Percentiles rank a stretch among this genome's conserved stretches.
phyloP scores from a whole-genome alignment of 2,888 invertebrate species.

The Oxyteleia sp. region DNA sequence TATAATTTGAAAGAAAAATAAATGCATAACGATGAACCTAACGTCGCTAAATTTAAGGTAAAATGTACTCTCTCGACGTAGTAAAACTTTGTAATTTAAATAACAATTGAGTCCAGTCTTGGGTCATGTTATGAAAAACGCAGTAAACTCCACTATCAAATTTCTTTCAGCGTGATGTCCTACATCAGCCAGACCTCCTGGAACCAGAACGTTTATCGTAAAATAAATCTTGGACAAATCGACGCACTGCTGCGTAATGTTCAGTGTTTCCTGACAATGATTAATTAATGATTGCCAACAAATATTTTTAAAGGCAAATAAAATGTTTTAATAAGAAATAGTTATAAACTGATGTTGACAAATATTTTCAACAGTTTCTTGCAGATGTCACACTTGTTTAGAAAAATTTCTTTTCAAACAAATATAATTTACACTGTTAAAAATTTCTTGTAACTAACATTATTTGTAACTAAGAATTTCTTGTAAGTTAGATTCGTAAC shows the following conservation, averaged over 20 bases:
- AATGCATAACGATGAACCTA: too few species aligned
- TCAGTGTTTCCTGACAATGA: constrained; percentile 9
- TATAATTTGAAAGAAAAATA: constrained; percentile 1
- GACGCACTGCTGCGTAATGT: constrained; percentile 20
- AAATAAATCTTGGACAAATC: constrained; percentile 43
- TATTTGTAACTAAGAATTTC: too few species aligned
- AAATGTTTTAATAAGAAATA: too few species aligned
- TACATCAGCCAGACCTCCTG: constrained; percentile 36
- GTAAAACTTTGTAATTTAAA: constrained; percentile 31
- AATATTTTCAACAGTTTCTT: too few species aligned
- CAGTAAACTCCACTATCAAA: constrained; percentile 34
- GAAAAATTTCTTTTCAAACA: too few species aligned
- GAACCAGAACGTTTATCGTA: constrained; percentile 45
- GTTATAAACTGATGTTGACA: too few species aligned
- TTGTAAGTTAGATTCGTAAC: too few species aligned
- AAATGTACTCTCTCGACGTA: background rate
- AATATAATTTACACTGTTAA: too few species aligned
- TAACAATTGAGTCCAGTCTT: constrained; percentile 33
- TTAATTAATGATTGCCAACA: too few species aligned
- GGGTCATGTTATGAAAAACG: constrained; percentile 39
- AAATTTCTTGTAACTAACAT: too few species aligned
- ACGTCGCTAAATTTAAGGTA: background rate
- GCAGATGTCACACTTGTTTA: too few species aligned
- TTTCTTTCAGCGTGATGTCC: constrained; percentile 41
- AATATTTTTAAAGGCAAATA: too few species aligned